These are phyloP conservation scores for Calephelis nemesis DNA, from an alignment of 1,140 invertebrate genomes.

Conservation along the genomic window DNA sequence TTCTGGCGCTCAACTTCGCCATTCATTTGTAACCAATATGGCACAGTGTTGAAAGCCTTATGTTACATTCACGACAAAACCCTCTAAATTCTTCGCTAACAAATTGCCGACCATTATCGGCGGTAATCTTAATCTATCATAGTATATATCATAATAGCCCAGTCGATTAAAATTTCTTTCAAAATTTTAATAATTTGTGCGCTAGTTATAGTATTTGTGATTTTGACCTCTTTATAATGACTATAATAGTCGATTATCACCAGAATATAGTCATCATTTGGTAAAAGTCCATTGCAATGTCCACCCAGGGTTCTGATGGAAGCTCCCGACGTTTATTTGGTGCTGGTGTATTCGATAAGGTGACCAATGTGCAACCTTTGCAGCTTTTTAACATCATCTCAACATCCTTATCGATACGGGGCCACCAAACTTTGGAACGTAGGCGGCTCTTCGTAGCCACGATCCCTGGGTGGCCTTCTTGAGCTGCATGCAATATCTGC, in stretches of 20 bases:
- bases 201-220: constrained; percentile 20
- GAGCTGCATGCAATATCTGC: constrained; percentile 48
- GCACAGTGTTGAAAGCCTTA: constrained; percentile 27
- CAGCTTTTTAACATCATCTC: constrained; percentile 69
- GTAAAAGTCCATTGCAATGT: constrained; percentile 43
- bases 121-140: no score
- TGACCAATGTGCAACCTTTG: constrained; percentile 54
- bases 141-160: no score
- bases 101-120: constrained; percentile 35
- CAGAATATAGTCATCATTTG: constrained; percentile 33
- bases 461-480: constrained; percentile 76
- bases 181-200: constrained; percentile 18
- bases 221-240: constrained; percentile 34
- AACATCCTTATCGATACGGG: constrained; percentile 67
- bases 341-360: constrained; percentile 31
- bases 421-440: constrained; percentile 78
- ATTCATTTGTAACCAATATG: constrained; percentile 39
- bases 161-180: constrained; percentile 25
- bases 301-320: constrained; percentile 38
- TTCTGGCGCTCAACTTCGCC: constrained; percentile 39
- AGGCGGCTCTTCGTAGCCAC: constrained; percentile 78
- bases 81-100: constrained; percentile 29
- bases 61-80: constrained; percentile 27
- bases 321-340: constrained; percentile 39
- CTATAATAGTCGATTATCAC: constrained; percentile 31